Base-by-base conservation (phyloP, 1,140 invertebrate species). In the Druon quercuslanigerum region DNA sequence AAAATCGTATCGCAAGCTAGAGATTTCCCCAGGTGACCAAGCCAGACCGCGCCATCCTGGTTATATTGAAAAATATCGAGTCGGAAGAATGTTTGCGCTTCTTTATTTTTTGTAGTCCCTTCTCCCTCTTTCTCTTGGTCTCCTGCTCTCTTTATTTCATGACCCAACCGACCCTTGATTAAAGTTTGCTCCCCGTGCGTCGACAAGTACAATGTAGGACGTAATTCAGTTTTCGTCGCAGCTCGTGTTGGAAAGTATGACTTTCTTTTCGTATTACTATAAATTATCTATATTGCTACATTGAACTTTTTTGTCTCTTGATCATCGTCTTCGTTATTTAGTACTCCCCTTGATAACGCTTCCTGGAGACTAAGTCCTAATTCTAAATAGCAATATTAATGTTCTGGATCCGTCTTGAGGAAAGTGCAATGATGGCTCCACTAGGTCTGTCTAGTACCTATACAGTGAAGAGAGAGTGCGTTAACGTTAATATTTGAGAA, bases 1-100 rank as follows among this genome's bases (percentile, higher is more conserved):
- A 87, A 86, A 86, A 87, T 83, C 81, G 83, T 78, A 73, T 79
- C 60, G 76, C 78, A 52, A 40, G 79, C 76, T 66, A 66, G 77
- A 87, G 87, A 88, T 88, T 88, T 88, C 87, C 87, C 87, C 76
- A 77, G 87, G 86, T 87, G 86, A 87, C 85, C 86, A 76, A 72
- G 72, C 51, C 74, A 75, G 82, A 78, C 50, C 51, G 71, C 78
- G 75, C 52, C 75, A 75, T 72, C 72, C 73, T 56, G 75, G 78
- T 81, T 82, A 85, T 87, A 88, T 87, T 88, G 87, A 87, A 88
- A 87, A 87, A 87, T 88, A 87, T 85, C 74, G 85, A 79, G 80
- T 80, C 78, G 75, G 75, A 75, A 76, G 79, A 85, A 83, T 84
- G 84, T 86, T 88, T 86, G 84, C 80, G 75, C 80, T 79, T 77